Conservation (phyloP, 30 jellyfish, hydroid and myxozoan genomes). For the Hydractinia echinata region DNA sequence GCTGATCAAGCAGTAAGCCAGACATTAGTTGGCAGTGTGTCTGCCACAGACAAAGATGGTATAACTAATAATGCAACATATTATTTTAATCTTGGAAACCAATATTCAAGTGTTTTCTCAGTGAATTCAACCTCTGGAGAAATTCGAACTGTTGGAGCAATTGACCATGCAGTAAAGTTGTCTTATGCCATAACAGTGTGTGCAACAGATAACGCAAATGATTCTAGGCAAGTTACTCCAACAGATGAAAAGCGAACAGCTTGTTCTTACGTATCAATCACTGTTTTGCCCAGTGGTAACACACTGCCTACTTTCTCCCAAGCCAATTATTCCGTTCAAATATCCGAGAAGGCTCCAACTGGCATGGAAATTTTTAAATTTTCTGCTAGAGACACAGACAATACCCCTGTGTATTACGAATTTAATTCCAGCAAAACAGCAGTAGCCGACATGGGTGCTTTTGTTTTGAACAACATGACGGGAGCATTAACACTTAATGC, state of each 20-base stretch:
- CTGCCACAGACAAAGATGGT: constrained; percentile 32
- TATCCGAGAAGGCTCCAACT: background rate
- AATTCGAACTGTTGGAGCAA: constrained; percentile 27
- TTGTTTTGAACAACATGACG: background rate
- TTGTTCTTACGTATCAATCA: constrained; percentile 37
- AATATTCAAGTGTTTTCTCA: background rate
- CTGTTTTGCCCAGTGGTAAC: constrained; percentile 49
- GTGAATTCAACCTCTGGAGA: constrained; percentile 51
- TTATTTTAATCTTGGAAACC: background rate
- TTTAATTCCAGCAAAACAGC: background rate
- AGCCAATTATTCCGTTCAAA: background rate
- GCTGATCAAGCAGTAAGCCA: constrained; percentile 4
- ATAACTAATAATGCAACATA: background rate
- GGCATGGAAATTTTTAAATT: background rate
- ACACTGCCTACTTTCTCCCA: constrained; percentile 6
- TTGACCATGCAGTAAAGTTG: constrained; percentile 39
- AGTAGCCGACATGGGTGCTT: background rate
- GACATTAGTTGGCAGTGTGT: constrained; percentile 9
- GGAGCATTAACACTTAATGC: constrained; percentile 4
- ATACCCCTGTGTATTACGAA: background rate
- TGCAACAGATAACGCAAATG: constrained; percentile 60
- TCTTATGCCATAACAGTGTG: constrained; percentile 17
- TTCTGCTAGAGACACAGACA: background rate
- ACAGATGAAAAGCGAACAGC: constrained; percentile 16
- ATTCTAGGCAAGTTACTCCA: constrained; percentile 1